Evolutionary conservation across 2,797 vertebrate genomes (phyloP), one percentile per base, ranked within the genome.

Genomic region (Lithobates pipiens): DNA sequence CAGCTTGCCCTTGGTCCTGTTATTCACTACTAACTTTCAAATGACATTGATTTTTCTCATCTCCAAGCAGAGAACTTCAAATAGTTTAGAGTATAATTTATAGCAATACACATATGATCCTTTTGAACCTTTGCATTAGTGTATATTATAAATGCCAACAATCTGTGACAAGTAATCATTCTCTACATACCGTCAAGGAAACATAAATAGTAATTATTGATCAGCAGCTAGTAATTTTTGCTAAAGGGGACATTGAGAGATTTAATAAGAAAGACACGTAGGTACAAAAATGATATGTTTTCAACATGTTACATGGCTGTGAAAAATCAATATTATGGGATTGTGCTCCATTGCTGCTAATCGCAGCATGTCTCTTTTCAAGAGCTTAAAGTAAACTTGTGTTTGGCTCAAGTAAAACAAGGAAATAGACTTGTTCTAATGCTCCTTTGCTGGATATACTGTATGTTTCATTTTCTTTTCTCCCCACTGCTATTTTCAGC

Each of bases 1-100:
- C 84, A 85, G 77, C 42, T 85, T 69, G 82, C 77, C 77, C 29
- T 69, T 80, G 72, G 71, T 63, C 21, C 32, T 85, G 13, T 21
- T 76, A 23, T 80, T 46, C 42, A 76, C 9, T 46, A 50, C 15
- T 63, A 76, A 80, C 42, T 80, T 80, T 32, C 6, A 70, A 69
- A 80, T 75, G 42, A 85, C 84, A 85, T 76, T 85, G 77, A 75
- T 67, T 54, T 80, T 54, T 39, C 77, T 29, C 77, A 80, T 80
- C 57, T 34, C 68, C 54, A 42, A 79, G 10, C 13, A 39, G 57
- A 1, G 63, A 13, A 36, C 23, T 71, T 80, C 25, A 85, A 75
- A 39, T 10, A 74, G 29, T 76, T 67, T 25, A 69, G 39, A 63
- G 27, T 72, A 29, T 84, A 46, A 77, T 71, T 71, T 72, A 44